These are phyloP conservation scores for Meriones unguiculatus DNA, from an alignment of 2,113 vertebrate genomes.

Conservation along the genomic window DNA sequence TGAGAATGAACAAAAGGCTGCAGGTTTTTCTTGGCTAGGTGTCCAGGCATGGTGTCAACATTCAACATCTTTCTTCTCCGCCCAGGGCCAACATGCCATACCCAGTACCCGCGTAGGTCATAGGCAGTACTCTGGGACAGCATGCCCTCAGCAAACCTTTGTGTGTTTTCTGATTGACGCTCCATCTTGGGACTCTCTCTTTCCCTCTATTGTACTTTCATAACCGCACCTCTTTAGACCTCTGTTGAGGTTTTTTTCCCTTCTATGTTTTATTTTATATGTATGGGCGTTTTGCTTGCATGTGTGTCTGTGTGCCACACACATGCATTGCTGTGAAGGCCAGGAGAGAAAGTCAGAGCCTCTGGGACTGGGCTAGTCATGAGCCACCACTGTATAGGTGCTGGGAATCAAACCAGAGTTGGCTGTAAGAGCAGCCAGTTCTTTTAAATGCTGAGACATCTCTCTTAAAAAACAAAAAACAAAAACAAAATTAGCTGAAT, in stretches of 20 bases:
- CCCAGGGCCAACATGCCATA: not conserved
- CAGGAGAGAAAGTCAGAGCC: not conserved
- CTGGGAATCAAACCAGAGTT: not conserved
- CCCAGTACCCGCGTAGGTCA: not conserved
- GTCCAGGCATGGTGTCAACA: not conserved
- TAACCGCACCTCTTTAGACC: not conserved
- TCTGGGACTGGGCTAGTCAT: not conserved
- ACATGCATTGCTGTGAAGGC: not conserved
- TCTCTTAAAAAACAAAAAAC: not conserved
- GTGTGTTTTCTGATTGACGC: not conserved
- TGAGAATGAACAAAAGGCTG: not conserved
- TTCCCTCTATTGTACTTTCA: not conserved
- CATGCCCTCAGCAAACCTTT: not conserved
- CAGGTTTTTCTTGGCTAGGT: not conserved
- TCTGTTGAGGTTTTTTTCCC: not conserved
- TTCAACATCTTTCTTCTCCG: not conserved
- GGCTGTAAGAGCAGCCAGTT: not conserved
- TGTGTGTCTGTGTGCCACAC: not conserved
- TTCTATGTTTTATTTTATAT: not conserved
- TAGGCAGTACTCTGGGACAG: not conserved
- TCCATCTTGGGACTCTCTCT: too few relatives aligned
- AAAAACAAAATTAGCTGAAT: not conserved
- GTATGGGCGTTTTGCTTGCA: not conserved
- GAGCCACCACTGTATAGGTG: not conserved
- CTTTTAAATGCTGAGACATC: not conserved